phyloP scores from a whole-genome alignment of 92 coral and sea anemone species.

The Palythoa grandis region DNA sequence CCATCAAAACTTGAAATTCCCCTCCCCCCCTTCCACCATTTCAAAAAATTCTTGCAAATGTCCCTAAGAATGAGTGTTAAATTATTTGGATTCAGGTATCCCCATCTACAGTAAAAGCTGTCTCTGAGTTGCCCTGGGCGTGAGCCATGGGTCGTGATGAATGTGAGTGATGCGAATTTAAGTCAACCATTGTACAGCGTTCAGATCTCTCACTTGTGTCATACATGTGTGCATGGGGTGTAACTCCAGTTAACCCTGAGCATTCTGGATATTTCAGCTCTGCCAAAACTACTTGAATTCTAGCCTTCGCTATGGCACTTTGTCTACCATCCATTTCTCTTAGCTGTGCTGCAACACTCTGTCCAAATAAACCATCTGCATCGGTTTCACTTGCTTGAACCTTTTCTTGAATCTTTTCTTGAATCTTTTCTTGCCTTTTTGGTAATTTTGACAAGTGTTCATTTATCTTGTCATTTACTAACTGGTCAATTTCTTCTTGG shows the following conservation, averaged over 20 bases:
- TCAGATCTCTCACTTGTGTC: conserved; percentile 25
- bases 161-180: conserved; percentile 29
- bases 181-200: conserved; percentile 44
- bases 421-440: conserved; percentile 24
- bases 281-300: conserved; percentile 55
- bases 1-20: not conserved
- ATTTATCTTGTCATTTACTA: conserved; percentile 4
- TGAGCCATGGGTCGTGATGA: conserved; percentile 12
- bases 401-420: conserved; percentile 34
- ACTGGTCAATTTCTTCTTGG: conserved; percentile 21
- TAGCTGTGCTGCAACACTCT: conserved; percentile 63
- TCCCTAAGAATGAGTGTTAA: not conserved
- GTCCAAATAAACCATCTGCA: conserved; percentile 51
- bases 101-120: conserved; percentile 14
- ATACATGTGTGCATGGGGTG: conserved; percentile 10
- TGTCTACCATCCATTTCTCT: conserved; percentile 53
- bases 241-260: conserved; percentile 7
- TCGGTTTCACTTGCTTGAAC: conserved; percentile 2
- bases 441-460: conserved; percentile 33
- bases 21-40: not conserved
- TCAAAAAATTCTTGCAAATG: not conserved
- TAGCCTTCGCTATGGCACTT: conserved; percentile 59
- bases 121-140: conserved; percentile 14
- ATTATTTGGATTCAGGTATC: not conserved
- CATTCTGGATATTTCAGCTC: conserved; percentile 54